Percentiles rank a stretch among this genome's conserved stretches.
These are phyloP conservation scores for Microchrysa polita DNA, from an alignment of 2,888 invertebrate genomes.

Conservation along the genomic window DNA sequence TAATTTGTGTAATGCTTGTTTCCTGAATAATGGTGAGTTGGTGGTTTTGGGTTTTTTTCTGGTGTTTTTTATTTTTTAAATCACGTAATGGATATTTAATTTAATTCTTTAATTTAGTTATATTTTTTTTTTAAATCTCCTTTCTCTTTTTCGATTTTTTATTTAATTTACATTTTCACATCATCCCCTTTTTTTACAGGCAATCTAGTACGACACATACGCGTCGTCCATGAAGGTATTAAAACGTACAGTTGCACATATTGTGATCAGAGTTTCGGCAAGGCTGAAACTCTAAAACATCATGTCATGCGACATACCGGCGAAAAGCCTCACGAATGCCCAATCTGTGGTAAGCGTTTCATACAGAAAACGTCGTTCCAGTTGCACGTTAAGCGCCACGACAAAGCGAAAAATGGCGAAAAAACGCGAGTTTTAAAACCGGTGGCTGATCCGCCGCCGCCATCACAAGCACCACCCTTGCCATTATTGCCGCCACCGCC, in stretches of 20 bases:
- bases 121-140: too few species aligned
- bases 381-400: constrained; percentile 45
- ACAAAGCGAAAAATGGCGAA: constrained; percentile 30
- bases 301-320: constrained; percentile 49
- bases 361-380: constrained; percentile 47
- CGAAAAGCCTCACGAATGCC: constrained; percentile 46
- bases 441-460: not conserved
- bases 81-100: not conserved
- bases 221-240: constrained; percentile 46
- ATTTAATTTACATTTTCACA: too few species aligned
- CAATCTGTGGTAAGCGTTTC: constrained; percentile 45
- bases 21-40: constrained; percentile 45
- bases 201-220: constrained; percentile 43
- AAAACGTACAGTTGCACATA: constrained; percentile 43
- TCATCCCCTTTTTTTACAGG: not conserved
- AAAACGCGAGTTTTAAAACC: constrained; percentile 3
- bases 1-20: constrained; percentile 43
- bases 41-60: too few species aligned
- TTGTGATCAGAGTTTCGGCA: constrained; percentile 47
- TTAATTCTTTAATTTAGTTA: not conserved
- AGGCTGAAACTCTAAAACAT: constrained; percentile 47
- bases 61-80: too few species aligned
- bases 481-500: not conserved
- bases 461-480: not conserved
- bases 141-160: too few species aligned